Evolutionary conservation across 1,140 invertebrate genomes (phyloP).

Genomic region (Gerris buenoi): DNA sequence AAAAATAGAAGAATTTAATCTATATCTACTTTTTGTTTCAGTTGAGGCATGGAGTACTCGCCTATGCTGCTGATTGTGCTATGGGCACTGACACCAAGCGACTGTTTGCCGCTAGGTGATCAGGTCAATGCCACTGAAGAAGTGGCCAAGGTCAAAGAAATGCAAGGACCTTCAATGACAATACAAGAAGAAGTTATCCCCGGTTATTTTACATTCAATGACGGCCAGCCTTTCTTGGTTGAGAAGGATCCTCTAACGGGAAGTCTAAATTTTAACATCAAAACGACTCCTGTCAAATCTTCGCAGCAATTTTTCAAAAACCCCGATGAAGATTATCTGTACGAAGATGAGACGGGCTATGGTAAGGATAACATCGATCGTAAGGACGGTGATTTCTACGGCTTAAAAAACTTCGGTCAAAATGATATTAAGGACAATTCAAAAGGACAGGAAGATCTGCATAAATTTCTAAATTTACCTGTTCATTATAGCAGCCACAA

Average conservation of each 20-base stretch:
- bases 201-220: slow-evolving; percentile 39
- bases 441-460: slow-evolving; percentile 40
- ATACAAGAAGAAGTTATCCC: slow-evolving; percentile 18
- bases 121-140: background rate
- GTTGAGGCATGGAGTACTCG: slow-evolving; percentile 14
- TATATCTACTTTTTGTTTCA: too few species aligned
- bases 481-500: slow-evolving; percentile 43
- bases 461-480: slow-evolving; percentile 52
- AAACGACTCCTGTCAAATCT: slow-evolving; percentile 18
- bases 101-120: background rate
- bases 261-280: slow-evolving; percentile 25
- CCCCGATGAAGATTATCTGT: slow-evolving; percentile 15
- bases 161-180: slow-evolving; percentile 18
- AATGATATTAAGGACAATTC: slow-evolving; percentile 33
- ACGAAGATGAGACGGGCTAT: slow-evolving; percentile 25
- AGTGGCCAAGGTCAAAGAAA: slow-evolving; percentile 17
- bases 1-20: too few species aligned
- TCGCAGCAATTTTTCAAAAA: slow-evolving; percentile 7
- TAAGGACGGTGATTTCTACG: slow-evolving; percentile 33
- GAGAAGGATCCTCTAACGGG: slow-evolving; percentile 51
- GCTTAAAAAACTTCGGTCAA: slow-evolving; percentile 26
- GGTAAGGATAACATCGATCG: slow-evolving; percentile 30
- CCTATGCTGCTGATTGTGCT: slow-evolving; percentile 11
- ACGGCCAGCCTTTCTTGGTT: slow-evolving; percentile 50
- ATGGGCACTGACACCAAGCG: slow-evolving; percentile 10